Base-by-base conservation (phyloP, 2,797 vertebrate genomes). In the Telmatherina bonti region DNA sequence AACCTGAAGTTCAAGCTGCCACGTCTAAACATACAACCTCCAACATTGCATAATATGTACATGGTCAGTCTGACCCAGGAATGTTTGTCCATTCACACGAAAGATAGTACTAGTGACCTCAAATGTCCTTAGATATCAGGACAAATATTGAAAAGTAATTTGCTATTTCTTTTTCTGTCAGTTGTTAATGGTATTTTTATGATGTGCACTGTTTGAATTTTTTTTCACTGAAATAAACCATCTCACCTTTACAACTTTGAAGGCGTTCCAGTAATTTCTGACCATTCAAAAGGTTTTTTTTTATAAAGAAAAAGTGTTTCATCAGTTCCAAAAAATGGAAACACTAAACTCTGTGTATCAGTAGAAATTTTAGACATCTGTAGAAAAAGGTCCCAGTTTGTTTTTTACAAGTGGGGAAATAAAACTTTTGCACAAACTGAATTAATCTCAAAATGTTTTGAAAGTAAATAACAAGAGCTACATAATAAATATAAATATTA, bases 21-120 rank as follows among this genome's bases (percentile, higher is more conserved):
- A 43, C 3, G 11, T 69, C 36, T 61, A 1, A 62, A 36, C 6
- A 24, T 35, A 26, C 57, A 38, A 24, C 24, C 38, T 8, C 45
- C 22, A 65, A 10, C 3, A 22, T 65, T 59, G 38, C 16, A 45
- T 31, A 59, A n/a, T 45, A 15, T 51, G 45, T 53, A 51, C 27
- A 0, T 0, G 54, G 64, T 78, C 67, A 56, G 24, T 11, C 53
- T 77, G 58, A 74, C 61, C 7, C 2, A 27, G 49, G 4, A 51
- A 0, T 38, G 53, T 61, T 67, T 67, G 51, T 30, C 33, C 31
- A 41, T 41, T 31, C 18, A 47, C 43, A 33, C 49, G 0, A 30
- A 38, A 11, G 20, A 43, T 55, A 6, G 43, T 45, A 7, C 43
- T 18, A 29, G 22, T 69, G 43, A 71, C 26, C 24, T n/a, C 6